A percentile compares a stretch with the other conserved stretches of the same genome.
These are phyloP conservation scores for Agrotis segetum DNA, from an alignment of 2,888 invertebrate genomes.

Conservation along the genomic window DNA sequence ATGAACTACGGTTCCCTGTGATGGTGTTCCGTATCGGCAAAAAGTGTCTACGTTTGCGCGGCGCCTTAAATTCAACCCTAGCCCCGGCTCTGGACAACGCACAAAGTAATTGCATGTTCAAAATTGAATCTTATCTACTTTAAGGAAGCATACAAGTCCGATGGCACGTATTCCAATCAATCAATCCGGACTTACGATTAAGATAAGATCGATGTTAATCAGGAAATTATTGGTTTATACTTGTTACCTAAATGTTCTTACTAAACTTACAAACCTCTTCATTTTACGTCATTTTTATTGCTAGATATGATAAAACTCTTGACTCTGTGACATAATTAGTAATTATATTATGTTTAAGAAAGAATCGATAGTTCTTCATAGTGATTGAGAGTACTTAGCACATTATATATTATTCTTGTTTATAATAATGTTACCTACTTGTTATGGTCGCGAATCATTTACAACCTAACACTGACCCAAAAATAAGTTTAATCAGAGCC, in stretches of 20 bases:
- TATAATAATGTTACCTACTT: too few relatives aligned
- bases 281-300: conserved; percentile 27
- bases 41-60: too few relatives aligned
- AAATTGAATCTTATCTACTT: conserved; percentile 6
- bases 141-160: conserved; percentile 11
- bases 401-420: too few relatives aligned
- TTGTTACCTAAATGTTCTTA: conserved; percentile 19
- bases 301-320: conserved; percentile 19
- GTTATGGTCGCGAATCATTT: too few relatives aligned
- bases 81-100: background rate
- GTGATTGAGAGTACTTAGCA: too few relatives aligned
- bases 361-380: background rate
- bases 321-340: conserved; percentile 6
- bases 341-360: background rate
- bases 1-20: too few relatives aligned
- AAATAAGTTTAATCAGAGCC: too few relatives aligned
- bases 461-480: too few relatives aligned
- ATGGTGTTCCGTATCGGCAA: too few relatives aligned
- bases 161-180: conserved; percentile 33
- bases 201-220: conserved; percentile 47
- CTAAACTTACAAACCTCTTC: conserved; percentile 22
- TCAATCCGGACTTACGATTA: conserved; percentile 20
- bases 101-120: conserved; percentile 3
- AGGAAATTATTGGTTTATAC: conserved; percentile 35
- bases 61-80: too few relatives aligned